A percentile compares a stretch with the other conserved stretches of the same genome.
Conservation (phyloP, 2,888 invertebrate species). For the Gasteruption jaculator region DNA sequence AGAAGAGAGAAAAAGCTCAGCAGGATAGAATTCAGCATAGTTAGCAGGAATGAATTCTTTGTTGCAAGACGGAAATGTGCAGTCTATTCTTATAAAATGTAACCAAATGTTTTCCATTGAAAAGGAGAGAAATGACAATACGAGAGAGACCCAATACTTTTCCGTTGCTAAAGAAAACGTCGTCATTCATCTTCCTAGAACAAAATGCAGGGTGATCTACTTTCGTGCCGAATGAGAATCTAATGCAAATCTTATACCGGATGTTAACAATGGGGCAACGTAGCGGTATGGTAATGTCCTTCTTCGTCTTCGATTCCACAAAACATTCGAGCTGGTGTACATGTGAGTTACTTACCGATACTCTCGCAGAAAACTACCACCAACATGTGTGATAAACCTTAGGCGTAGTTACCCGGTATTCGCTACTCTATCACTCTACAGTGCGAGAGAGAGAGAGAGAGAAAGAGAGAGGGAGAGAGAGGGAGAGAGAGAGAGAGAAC, state of each 20-base stretch:
- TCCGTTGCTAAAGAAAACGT: slow-evolving; percentile 10
- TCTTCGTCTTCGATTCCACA: no score
- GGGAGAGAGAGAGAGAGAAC: slow-evolving; percentile 18
- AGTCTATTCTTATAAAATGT: no score
- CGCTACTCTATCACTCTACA: slow-evolving; percentile 22
- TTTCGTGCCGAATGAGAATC: slow-evolving; percentile 38
- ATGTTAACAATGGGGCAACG: slow-evolving; percentile 34
- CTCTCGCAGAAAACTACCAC: no score
- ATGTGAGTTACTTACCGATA: no score
- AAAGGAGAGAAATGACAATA: neutral
- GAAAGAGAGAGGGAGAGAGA: slow-evolving; percentile 22
- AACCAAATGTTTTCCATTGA: no score
- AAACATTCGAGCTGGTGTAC: no score
- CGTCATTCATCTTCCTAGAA: slow-evolving; percentile 39
- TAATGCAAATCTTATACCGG: slow-evolving; percentile 35
- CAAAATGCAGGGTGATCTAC: slow-evolving; percentile 36
- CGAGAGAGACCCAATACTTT: neutral
- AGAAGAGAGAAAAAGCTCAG: no score
- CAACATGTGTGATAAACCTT: no score
- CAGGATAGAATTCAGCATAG: no score
- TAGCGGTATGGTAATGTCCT: slow-evolving; percentile 39
- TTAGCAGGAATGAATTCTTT: no score
- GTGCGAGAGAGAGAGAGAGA: slow-evolving; percentile 11
- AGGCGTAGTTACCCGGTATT: slow-evolving; percentile 22
- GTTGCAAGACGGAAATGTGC: no score